Evolutionary conservation across 2,797 vertebrate species (phyloP), one percentile per base, ranked within the genome.

Genomic region (Halcyon leucocephala): DNA sequence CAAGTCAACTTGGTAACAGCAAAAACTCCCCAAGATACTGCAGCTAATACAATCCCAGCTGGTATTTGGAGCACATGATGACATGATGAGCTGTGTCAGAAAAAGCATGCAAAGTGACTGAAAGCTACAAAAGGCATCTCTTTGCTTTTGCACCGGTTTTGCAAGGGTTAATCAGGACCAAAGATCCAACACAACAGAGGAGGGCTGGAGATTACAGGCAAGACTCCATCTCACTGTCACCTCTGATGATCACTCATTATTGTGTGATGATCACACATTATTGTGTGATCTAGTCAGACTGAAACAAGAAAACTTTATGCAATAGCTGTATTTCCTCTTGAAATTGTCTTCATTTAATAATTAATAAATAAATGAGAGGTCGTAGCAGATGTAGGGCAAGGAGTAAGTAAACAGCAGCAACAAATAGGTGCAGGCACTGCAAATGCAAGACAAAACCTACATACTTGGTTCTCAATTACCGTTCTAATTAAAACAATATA

Each of bases 351-450:
- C 60, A 69, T 58, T 46, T 57, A 74, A 48, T 72, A 89, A 61
- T 16, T 79, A 90, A 70, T 58, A 72, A 74, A 61, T 15, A 51
- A 22, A 39, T 57, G 24, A 83, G 4, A 13, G 11, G 14, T 83
- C 10, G 25, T n/a, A 65, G 67, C 81, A 57, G 37, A 42, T 18
- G 4, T 21, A 82, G 39, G 26, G 25, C 62, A 92, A 82, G 37
- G 48, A 82, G 41, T 69, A 89, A 94, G 79, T 91, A 86, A 39
- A 39, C 66, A 95, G 28, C 37, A 96, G n/a, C 51, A 93, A 76
- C 74, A 89, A 48, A 49, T 12, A 82, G n/a, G 65, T 71, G 82
- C 79, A 73, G 71, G 58, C 22, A 19, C 37, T 83, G 28, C 51
- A 93, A 66, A 49, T 33, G 7, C 35, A 57, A 72, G 62, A 46